Base-by-base conservation (phyloP, 2,888 invertebrate species). In the Physocephala rufipes region DNA sequence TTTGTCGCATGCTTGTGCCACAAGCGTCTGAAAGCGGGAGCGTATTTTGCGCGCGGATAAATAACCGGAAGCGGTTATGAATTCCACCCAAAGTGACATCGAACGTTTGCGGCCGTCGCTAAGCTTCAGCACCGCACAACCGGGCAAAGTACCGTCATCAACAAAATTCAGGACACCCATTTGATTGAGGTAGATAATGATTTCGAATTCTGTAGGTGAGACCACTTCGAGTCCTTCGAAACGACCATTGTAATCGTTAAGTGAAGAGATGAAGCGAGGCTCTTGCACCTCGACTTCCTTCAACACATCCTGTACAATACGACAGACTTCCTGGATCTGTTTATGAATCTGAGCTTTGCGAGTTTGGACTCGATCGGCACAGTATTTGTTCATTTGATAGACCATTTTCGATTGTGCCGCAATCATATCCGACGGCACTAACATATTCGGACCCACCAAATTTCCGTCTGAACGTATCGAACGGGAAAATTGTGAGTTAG, bases 141-240 rank as follows among this genome's bases (percentile, higher is more conserved):
- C 96, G 2, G 95, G 95, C 77, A 96, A 86, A 0, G 95, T 94
- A 4, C 97, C 97, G 86, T 97, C 97, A 87, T 98, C 97, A 67
- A 97, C 97, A 84, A 97, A 98, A 86, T 97, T 98, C 81, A 97
- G 90, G n/a, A 98, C 97, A 1, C 97, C 97, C 97, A 97, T 98
- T 87, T 98, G 97, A 86, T 97, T 97, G 74, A 97, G 89, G 84
- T 96, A 97, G 78, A 97, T 92, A 77, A 97, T 94, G 74, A 97
- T 95, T 87, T 97, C 97, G 87, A 96, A 97, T 86, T 97, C 97
- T 75, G 92, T 92, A 65, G 97, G 96, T 16, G 97, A 95, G 76
- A 96, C 91, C 65, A 97, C 97, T 83, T 95, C 94, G 72, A 97
- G 89, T 7, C 97, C 97, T 82, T 97, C 97, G 87, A 91, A 97